Evolutionary conservation across 2,797 vertebrate genomes (phyloP).

Genomic region (Carcharodon carcharias): DNA sequence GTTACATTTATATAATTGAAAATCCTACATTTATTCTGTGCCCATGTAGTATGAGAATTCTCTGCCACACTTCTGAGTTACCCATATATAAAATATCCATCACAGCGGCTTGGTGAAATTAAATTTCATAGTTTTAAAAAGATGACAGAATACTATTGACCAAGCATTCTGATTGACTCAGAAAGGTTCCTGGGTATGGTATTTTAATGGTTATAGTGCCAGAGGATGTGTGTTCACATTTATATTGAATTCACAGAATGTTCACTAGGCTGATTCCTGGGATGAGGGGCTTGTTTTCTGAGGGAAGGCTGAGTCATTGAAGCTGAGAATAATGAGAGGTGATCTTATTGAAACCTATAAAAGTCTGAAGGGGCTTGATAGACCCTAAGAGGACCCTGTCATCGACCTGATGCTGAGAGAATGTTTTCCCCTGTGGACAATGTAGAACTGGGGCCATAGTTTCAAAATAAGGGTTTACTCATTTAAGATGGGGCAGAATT

Average conservation of each 20-base stretch:
- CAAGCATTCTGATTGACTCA: not conserved
- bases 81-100: not conserved
- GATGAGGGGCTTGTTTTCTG: too few relatives aligned
- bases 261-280: too few relatives aligned
- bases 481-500: too few relatives aligned
- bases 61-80: not conserved
- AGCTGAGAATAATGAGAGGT: too few relatives aligned
- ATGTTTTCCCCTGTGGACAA: too few relatives aligned
- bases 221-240: not conserved
- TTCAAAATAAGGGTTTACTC: too few relatives aligned
- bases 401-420: too few relatives aligned
- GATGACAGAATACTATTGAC: not conserved
- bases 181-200: not conserved
- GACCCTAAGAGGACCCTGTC: too few relatives aligned
- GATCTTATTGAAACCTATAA: too few relatives aligned
- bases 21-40: not conserved
- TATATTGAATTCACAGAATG: not conserved
- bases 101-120: not conserved
- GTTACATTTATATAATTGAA: not conserved
- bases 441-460: too few relatives aligned
- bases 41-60: not conserved
- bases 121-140: not conserved
- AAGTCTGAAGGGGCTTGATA: too few relatives aligned
- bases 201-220: not conserved
- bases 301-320: too few relatives aligned